phyloP scores from a whole-genome alignment of 2,113 vertebrate species.

The Origma solitaria region DNA sequence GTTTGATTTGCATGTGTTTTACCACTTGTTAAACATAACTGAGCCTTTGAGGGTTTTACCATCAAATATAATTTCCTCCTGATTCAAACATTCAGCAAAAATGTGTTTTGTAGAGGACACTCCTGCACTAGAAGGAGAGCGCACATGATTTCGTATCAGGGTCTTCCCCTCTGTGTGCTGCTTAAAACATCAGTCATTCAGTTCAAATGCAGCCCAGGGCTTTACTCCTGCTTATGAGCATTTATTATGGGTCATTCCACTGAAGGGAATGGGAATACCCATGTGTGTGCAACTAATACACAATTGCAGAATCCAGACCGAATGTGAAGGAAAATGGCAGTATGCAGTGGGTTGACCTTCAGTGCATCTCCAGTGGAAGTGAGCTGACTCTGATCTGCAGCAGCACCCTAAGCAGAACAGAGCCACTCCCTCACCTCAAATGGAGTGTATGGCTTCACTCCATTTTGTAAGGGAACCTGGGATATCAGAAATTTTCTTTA shows the following conservation, averaged over 20 bases:
- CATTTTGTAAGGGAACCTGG: neutral
- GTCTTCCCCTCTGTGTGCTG: neutral
- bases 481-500: neutral
- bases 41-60: neutral
- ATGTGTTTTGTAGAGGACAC: neutral
- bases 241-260: neutral
- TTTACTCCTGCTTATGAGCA: neutral
- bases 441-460: neutral
- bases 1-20: neutral
- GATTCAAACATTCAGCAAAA: slow-evolving; percentile 11
- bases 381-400: neutral
- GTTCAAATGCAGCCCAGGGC: neutral
- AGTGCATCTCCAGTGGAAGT: neutral
- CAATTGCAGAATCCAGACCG: accelerated
- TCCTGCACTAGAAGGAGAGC: neutral
- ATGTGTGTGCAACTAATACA: neutral
- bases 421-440: neutral
- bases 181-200: neutral
- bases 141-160: neutral
- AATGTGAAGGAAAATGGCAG: neutral
- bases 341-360: neutral
- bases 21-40: slow-evolving; percentile 34
- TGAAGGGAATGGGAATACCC: neutral
- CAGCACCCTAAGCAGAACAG: neutral
- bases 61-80: slow-evolving; percentile 26